These are phyloP conservation scores for Penaeus chinensis DNA, from an alignment of 1,140 invertebrate species.

Conservation along the genomic window DNA sequence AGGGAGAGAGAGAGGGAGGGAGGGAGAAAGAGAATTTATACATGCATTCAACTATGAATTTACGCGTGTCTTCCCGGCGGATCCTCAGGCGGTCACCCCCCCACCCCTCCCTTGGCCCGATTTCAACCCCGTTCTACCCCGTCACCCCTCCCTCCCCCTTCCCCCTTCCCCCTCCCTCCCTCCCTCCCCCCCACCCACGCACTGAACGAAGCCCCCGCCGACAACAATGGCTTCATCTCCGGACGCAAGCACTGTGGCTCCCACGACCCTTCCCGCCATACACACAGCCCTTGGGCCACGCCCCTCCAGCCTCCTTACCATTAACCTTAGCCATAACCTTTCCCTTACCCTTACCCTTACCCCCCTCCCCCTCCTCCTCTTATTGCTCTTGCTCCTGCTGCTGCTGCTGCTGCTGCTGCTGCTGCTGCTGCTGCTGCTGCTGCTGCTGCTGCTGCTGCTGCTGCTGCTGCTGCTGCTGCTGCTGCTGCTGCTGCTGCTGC, in stretches of 20 bases:
- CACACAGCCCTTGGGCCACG: neutral
- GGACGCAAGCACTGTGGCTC: no score
- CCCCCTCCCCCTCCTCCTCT: neutral
- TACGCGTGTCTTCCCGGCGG: neutral
- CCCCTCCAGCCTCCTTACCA: neutral
- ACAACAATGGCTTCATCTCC: no score
- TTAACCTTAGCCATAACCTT: neutral
- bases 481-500: neutral
- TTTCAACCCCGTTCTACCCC: neutral
- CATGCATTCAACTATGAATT: neutral
- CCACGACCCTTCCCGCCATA: no score
- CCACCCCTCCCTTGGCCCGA: neutral
- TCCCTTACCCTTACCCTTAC: neutral
- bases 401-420: neutral
- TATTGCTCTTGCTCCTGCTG: constrained; percentile 2
- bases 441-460: neutral
- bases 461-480: neutral
- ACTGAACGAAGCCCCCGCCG: neutral
- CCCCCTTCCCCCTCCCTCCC: neutral
- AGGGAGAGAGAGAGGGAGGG: neutral
- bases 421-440: constrained; percentile 3
- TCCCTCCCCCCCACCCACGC: neutral
- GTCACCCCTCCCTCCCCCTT: neutral
- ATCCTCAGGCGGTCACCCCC: neutral
- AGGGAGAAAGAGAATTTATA: neutral